Base-by-base conservation (phyloP, 1,140 invertebrate species). In the Campoletis sonorensis region DNA sequence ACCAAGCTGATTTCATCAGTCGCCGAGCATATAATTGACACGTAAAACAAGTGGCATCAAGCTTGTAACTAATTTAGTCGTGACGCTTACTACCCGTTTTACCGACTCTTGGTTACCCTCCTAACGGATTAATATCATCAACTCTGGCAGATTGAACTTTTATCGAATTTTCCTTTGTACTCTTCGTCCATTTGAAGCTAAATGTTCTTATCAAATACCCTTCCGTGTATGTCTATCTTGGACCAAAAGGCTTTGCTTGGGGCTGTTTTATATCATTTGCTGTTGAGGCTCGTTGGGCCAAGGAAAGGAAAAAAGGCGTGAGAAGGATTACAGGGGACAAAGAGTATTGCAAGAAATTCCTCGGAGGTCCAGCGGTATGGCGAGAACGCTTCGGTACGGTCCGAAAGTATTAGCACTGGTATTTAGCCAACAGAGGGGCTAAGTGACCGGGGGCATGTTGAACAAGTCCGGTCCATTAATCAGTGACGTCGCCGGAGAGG, bases 381-480 rank as follows among this genome's bases (percentile, higher is more conserved):
- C 51, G 75, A 71, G 64, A 81, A 78, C 75, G 77, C 78, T 81
- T 81, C 67, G 80, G 75, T 58, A 30, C 33, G 80, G 77, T 78
- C 80, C 72, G 21, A 76, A 79, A 81, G 86, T 85, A 88, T 88
- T 89, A 89, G 87, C 85, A 82, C 82, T 72, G 83, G 85, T 88
- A 87, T 88, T 88, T 87, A 87, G 87, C 85, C 87, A 84, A 87
- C 84, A 86, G n/a, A n/a, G 77, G 84, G 84, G 81, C 83, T 81
- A 85, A 83, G 81, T 82, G 83, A 81, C 81, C 81, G 82, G 80
- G 84, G 54, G 79, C 86, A 81, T 88, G 87, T 89, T 87, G 85
- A 89, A 89, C 87, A 89, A 88, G 88, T 87, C 85, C 81, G 75
- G 83, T 87, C 87, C 88, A 89, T 89, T 88, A 88, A 89, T 89